phyloP scores from a whole-genome alignment of 2,113 vertebrate genomes.

The Misgurnus anguillicaudatus region DNA sequence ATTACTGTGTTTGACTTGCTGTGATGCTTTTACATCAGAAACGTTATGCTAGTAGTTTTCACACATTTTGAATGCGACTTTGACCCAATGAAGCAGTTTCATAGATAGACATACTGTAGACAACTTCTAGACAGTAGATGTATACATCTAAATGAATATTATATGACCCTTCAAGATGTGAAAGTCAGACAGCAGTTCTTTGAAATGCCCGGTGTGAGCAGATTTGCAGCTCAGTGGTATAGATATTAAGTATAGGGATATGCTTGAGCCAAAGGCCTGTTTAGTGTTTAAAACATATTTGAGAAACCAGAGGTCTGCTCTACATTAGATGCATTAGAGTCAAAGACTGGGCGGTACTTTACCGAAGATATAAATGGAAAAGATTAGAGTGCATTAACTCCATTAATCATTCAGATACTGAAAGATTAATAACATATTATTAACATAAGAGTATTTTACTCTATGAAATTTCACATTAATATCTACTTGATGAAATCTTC shows the following conservation, averaged over 20 bases:
- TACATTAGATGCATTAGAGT: neutral
- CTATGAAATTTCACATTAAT: neutral
- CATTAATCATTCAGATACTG: neutral
- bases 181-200: neutral
- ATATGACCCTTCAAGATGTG: constrained; percentile 16
- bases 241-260: constrained; percentile 17
- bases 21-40: constrained; percentile 3
- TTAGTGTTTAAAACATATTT: constrained; percentile 10
- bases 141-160: neutral
- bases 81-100: neutral
- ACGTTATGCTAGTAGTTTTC: constrained; percentile 9
- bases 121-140: neutral
- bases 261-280: constrained; percentile 10
- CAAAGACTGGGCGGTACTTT: neutral
- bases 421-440: neutral
- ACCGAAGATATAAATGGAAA: constrained; percentile 1
- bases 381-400: neutral
- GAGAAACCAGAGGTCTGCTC: constrained; percentile 19
- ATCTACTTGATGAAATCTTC: no score
- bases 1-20: neutral
- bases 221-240: constrained; percentile 13
- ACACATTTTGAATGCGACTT: constrained; percentile 10
- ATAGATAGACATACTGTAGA: neutral
- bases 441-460: neutral
- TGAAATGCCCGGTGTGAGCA: constrained; percentile 13